Base-by-base conservation (phyloP, 2,113 vertebrate species). In the Poeciliopsis turrubarensis region DNA sequence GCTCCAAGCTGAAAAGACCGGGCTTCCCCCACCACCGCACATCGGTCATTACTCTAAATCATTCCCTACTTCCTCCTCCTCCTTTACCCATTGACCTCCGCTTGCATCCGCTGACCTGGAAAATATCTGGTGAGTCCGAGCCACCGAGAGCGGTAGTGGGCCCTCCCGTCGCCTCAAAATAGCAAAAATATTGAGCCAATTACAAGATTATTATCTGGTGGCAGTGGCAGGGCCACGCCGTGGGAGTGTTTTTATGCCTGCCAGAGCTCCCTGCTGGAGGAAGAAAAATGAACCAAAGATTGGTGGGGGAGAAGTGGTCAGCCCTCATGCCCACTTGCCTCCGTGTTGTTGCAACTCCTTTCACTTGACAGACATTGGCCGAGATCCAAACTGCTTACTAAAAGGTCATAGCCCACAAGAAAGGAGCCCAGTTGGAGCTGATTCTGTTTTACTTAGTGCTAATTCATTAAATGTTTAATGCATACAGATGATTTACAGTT, bases 101-200 rank as follows among this genome's bases (percentile, higher is more conserved):
- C 86, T 54, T 69, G 51, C 81, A 85, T 88, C 87, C 85, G 81
- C 76, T 91, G 92, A 94, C 90, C 92, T 92, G 91, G 89, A 92
- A 93, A 93, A 92, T 89, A 88, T 89, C 88, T 74, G 77, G 51
- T 30, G 78, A 90, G 87, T 84, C 73, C 68, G 26, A 83, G 88
- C 79, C 89, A 70, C 83, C 70, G 4, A 54, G 69, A 86, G 78
- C 68, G 44, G 68, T 34, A 29, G 70, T 74, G 86, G 78, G 77
- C 76, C 73, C 82, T 66, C 81, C 81, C 84, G 70, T 68, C 6
- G 68, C 78, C 81, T 72, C 77, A 84, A 84, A 90, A 81, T 89
- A 84, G 91, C 81, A 91, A 89, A 93, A 94, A 94, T 94, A 94
- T 90, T 90, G 92, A 94, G 93, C 86, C 93, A 94, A 94, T 95